Percentiles rank a stretch among this genome's conserved stretches.
Evolutionary conservation across 1,140 invertebrate species (phyloP).

Genomic region (Neoseiulus cucumeris): DNA sequence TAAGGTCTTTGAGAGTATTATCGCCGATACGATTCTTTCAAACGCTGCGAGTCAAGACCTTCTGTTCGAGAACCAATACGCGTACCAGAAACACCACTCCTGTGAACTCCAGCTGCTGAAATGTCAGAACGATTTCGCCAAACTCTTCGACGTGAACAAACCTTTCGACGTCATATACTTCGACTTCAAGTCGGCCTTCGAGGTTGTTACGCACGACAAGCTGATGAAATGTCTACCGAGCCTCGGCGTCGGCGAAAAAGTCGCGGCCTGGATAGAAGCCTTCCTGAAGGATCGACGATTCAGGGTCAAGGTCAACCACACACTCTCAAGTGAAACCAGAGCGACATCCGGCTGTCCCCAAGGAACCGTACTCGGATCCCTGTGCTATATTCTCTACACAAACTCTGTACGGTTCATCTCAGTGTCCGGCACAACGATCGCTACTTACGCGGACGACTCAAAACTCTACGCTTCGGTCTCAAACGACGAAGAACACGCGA

Average conservation of each 20-base stretch:
- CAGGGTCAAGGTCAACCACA: not conserved
- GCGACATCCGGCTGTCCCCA: no score
- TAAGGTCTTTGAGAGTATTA: not conserved
- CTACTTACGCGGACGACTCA: no score
- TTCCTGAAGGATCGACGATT: not conserved
- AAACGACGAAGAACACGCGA: no score
- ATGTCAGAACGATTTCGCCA: not conserved
- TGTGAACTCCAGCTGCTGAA: not conserved
- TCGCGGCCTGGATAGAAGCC: not conserved
- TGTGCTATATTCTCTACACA: no score
- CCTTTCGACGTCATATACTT: not conserved
- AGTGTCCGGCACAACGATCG: no score
- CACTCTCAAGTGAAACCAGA: no score
- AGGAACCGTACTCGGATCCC: no score
- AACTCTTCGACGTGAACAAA: not conserved
- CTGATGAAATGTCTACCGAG: not conserved
- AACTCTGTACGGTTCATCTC: no score
- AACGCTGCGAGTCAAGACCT: not conserved
- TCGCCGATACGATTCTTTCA: not conserved
- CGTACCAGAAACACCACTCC: not conserved
- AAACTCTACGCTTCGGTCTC: no score
- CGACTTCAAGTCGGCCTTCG: not conserved
- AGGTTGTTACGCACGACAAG: not conserved
- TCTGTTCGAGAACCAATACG: not conserved
- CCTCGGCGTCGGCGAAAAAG: not conserved